Conservation (phyloP, 2,113 vertebrate genomes). For the Tachycineta bicolor region DNA sequence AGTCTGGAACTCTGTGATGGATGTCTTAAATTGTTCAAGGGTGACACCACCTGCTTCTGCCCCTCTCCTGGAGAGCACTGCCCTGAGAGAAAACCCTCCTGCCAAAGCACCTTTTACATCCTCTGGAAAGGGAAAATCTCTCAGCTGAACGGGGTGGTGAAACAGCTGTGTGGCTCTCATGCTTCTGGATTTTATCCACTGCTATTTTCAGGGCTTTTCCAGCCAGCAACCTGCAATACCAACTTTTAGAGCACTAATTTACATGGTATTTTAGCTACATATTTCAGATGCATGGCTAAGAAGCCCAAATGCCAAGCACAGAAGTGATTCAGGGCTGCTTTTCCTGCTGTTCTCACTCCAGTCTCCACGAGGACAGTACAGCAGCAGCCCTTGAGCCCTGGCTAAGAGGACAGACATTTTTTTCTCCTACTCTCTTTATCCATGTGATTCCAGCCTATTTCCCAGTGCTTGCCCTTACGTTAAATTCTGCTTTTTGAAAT, state of each 20-base stretch:
- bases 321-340: neutral
- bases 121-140: neutral
- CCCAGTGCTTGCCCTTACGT: neutral
- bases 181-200: neutral
- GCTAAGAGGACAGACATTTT: neutral
- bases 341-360: neutral
- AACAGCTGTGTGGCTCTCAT: accelerated
- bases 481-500: neutral
- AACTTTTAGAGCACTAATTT: neutral
- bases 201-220: neutral
- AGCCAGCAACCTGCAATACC: neutral
- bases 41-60: neutral
- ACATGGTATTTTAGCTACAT: accelerated
- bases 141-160: too few species aligned
- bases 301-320: neutral
- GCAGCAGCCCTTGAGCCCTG: neutral
- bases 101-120: neutral
- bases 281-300: neutral
- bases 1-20: neutral
- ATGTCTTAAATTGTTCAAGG: neutral
- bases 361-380: neutral
- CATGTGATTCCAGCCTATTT: neutral
- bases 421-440: neutral
- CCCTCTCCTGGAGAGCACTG: neutral
- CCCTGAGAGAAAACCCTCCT: accelerated